These are phyloP conservation scores for Neoaliturus tenellus DNA, from an alignment of 2,888 invertebrate genomes.

Conservation along the genomic window DNA sequence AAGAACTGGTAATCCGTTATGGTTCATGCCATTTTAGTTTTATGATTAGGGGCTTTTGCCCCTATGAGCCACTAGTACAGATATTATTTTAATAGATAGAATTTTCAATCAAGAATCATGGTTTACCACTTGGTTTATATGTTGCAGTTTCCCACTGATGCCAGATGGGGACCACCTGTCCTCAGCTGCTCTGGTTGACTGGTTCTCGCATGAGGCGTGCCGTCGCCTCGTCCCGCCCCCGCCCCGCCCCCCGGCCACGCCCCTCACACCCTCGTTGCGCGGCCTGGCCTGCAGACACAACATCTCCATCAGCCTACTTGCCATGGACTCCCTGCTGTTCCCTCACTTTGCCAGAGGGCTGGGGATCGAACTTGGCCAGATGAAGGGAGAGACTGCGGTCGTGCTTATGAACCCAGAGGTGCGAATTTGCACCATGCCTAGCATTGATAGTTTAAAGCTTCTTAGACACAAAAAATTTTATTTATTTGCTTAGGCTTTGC, in stretches of 20 bases:
- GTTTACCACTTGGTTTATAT: no score
- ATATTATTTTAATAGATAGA: no score
- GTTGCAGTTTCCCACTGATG: neutral
- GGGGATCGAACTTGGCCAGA: constrained; percentile 80
- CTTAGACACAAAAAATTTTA: no score
- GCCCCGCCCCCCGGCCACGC: constrained; percentile 69
- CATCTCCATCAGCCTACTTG: constrained; percentile 78
- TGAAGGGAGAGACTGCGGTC: constrained; percentile 79
- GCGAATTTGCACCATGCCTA: constrained; percentile 68
- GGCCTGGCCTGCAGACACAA: constrained; percentile 75
- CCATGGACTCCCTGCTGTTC: constrained; percentile 84
- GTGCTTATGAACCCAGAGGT: constrained; percentile 85
- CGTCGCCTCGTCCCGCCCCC: constrained; percentile 73
- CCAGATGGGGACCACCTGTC: constrained; percentile 20
- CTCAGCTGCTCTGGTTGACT: constrained; percentile 3
- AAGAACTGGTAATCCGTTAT: no score
- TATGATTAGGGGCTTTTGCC: no score
- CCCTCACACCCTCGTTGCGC: constrained; percentile 62
- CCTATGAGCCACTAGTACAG: no score
- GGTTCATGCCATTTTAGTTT: no score
- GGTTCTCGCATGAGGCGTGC: constrained; percentile 63
- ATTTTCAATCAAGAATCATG: no score
- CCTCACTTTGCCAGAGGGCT: constrained; percentile 85
- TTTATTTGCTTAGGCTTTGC: no score
- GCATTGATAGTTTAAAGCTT: no score